Evolutionary conservation across 2,113 vertebrate genomes (phyloP), one percentile per base, ranked within the genome.

Genomic region (Pelecanoides urinatrix): DNA sequence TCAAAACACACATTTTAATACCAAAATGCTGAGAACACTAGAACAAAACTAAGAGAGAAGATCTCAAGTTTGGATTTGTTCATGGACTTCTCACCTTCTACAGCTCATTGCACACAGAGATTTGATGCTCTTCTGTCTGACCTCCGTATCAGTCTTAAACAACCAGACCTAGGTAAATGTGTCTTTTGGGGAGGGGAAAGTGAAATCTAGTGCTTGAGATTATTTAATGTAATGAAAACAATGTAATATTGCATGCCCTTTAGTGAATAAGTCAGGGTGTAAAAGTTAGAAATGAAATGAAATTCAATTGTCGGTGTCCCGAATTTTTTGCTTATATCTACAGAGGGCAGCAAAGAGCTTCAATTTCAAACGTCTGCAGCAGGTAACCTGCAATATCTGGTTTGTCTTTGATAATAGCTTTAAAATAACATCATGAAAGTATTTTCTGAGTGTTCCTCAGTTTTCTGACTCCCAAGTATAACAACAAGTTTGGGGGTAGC

Each of bases 261-360:
- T 32, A 88, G 38, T 62, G 58, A 72, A 18, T 45, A 80, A 61
- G 8, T 13, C 20, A 8, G 42, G 10, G 13, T 61, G 5, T 49
- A 55, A 58, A 86, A 67, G 23, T 83, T 40, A 49, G 44, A 40
- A 79, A 66, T 18, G 16, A 94, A 77, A 53, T 53, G 25, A 30
- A n/a, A 14, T 71, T 94, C 7, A 16, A 10, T 42, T 61, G 21
- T 58, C 26, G 6, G 21, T 47, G 22, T 78, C 65, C 13, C 7
- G 21, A 17, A 81, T 79, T 70, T 85, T 93, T 45, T 85, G 10
- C 19, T 79, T 59, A 14, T 81, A 50, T 68, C 98, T 97, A 91
- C 67, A 98, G 98, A 98, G 97, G 97, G 98, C 98, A 98, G 98
- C 98, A 98, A 97, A 98, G 96, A 98, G 95, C 98, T 98, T 92